A percentile compares a stretch with the other conserved stretches of the same genome.
Conservation (phyloP, 2,797 vertebrate genomes). For the Stomatorhinus walkeri region DNA sequence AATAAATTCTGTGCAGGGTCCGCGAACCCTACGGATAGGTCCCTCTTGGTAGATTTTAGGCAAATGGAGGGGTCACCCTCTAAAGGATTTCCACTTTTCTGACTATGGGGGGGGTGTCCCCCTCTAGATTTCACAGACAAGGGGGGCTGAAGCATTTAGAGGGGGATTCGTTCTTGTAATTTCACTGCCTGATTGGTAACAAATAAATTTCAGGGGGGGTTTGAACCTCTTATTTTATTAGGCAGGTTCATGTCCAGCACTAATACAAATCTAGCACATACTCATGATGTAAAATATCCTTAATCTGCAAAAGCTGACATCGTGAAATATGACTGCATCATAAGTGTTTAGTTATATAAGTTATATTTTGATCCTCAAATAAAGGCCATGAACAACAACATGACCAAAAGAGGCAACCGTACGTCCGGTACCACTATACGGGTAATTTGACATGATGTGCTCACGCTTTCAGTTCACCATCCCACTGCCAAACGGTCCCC, state of each 20-base stretch:
- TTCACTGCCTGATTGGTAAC: neutral
- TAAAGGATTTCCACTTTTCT: neutral
- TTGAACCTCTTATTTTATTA: neutral
- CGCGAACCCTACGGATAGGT: neutral
- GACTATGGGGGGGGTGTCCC: neutral
- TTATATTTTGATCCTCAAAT: neutral
- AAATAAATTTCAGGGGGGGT: neutral
- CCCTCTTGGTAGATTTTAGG: neutral
- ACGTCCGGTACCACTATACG: neutral
- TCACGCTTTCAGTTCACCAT: neutral
- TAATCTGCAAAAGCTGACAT: neutral
- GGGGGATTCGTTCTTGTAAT: neutral
- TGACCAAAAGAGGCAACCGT: neutral
- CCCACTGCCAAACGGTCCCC: neutral
- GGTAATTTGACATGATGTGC: conserved; percentile 19
- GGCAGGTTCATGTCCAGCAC: neutral
- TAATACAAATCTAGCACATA: neutral
- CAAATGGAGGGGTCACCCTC: neutral
- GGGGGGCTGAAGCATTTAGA: neutral
- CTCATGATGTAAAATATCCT: neutral
- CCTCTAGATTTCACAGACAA: neutral
- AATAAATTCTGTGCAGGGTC: neutral
- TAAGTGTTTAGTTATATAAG: neutral
- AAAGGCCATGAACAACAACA: neutral
- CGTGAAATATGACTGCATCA: neutral